A percentile compares a stretch with the other conserved stretches of the same genome.
These are phyloP conservation scores for Premnoplex brunnescens DNA, from an alignment of 2,797 vertebrate species.

Conservation along the genomic window DNA sequence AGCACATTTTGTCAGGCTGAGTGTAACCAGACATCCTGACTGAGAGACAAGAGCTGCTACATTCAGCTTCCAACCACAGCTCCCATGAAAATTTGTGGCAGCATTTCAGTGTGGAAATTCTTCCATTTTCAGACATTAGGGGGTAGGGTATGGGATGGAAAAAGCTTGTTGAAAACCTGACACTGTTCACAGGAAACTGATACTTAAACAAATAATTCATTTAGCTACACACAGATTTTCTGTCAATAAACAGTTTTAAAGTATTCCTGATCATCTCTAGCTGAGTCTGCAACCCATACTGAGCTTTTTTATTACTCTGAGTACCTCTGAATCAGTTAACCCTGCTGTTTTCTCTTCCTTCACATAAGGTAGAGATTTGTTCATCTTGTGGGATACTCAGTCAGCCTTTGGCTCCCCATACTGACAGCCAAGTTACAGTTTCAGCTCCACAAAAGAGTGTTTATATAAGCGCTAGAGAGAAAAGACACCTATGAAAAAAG, in stretches of 20 bases:
- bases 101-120: conserved; percentile 1
- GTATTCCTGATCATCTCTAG: not conserved
- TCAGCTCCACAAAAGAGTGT: conserved; percentile 6
- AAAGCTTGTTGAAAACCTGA: not conserved
- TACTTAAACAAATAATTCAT: not conserved
- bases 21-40: not conserved
- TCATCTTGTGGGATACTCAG: conserved; percentile 52
- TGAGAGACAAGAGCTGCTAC: not conserved
- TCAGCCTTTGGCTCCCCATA: conserved; percentile 21
- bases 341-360: conserved; percentile 60
- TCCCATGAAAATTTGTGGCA: not conserved
- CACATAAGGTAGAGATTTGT: conserved; percentile 68
- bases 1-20: not conserved
- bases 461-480: conserved; percentile 43
- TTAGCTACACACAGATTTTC: not conserved
- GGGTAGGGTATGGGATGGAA: not conserved
- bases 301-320: conserved; percentile 27
- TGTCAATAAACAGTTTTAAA: conserved; percentile 34
- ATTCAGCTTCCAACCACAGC: not conserved
- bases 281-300: not conserved
- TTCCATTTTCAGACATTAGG: not conserved
- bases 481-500: conserved; percentile 58
- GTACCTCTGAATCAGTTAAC: conserved; percentile 28
- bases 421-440: conserved; percentile 49
- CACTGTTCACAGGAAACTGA: not conserved